These are phyloP conservation scores for Thomomys bottae DNA, from an alignment of 2,113 vertebrate genomes.

Conservation along the genomic window DNA sequence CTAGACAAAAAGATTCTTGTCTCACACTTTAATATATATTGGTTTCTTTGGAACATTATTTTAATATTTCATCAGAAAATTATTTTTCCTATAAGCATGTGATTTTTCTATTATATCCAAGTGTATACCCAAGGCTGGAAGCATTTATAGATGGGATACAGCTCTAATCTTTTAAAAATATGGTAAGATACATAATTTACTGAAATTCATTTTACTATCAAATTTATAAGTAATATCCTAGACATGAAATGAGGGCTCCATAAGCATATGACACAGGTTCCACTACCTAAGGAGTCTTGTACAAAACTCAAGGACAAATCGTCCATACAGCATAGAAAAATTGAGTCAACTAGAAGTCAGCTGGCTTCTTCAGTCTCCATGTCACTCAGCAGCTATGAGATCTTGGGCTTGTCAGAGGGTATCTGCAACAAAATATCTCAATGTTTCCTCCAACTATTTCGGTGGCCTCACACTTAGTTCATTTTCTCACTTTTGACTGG, in stretches of 20 bases:
- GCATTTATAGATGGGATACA: conserved; percentile 42
- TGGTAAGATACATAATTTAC: conserved; percentile 62
- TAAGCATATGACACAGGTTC: neutral
- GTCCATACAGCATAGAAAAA: neutral
- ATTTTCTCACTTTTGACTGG: too few relatives aligned
- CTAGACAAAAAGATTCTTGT: conserved; percentile 45
- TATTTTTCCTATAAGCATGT: conserved; percentile 43
- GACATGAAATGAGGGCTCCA: conserved; percentile 31
- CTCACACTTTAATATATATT: conserved; percentile 60
- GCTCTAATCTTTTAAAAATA: conserved; percentile 60
- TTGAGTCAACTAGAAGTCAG: neutral
- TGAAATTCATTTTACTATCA: conserved; percentile 65
- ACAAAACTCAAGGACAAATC: conserved; percentile 32
- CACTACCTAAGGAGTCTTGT: conserved; percentile 8
- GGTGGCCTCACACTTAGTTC: too few relatives aligned
- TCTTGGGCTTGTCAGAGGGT: neutral
- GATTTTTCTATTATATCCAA: conserved; percentile 50
- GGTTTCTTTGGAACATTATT: conserved; percentile 62
- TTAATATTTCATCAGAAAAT: conserved; percentile 70
- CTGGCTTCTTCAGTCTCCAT: neutral
- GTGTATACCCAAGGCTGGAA: conserved; percentile 42
- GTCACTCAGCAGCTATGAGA: neutral
- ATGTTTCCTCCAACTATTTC: neutral
- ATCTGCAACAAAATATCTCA: neutral
- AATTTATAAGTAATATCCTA: conserved; percentile 51